These are phyloP conservation scores for Pandemis corylana DNA, from an alignment of 2,888 invertebrate genomes.

Conservation along the genomic window DNA sequence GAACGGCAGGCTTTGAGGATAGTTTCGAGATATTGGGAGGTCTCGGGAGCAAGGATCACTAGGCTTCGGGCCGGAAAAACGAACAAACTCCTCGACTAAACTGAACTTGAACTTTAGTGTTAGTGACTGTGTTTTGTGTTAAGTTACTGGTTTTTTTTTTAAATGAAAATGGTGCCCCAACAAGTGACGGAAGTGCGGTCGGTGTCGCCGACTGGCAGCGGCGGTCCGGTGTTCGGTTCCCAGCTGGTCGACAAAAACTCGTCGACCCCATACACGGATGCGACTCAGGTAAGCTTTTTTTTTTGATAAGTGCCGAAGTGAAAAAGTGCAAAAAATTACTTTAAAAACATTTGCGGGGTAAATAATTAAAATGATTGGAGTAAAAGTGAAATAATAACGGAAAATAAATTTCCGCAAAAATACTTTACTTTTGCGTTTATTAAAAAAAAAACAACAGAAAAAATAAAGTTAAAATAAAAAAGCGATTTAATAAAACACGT, in stretches of 20 bases:
- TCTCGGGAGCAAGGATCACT: constrained; percentile 70
- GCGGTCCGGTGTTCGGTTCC: constrained; percentile 93
- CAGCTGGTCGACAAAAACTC: constrained; percentile 96
- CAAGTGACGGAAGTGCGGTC: constrained; percentile 86
- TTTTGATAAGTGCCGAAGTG: constrained; percentile 40
- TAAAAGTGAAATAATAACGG: constrained; percentile 11
- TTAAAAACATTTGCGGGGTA: constrained; percentile 10
- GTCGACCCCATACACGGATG: constrained; percentile 98
- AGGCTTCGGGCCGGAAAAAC: constrained; percentile 75
- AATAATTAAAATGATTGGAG: constrained; percentile 24
- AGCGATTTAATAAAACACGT: background rate
- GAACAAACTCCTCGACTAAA: constrained; percentile 66
- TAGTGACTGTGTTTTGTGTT: constrained; percentile 74
- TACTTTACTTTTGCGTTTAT: background rate
- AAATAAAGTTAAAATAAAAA: too few relatives aligned
- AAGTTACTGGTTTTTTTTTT: constrained; percentile 51
- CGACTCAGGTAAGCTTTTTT: constrained; percentile 94
- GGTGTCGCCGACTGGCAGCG: constrained; percentile 86
- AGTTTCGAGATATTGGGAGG: constrained; percentile 79
- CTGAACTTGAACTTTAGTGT: constrained; percentile 65
- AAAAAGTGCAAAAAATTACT: constrained; percentile 18
- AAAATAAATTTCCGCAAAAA: background rate
- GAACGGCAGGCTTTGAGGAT: constrained; percentile 62
- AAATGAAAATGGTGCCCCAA: constrained; percentile 90
- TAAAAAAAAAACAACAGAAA: constrained; percentile 7